Evolutionary conservation across 2,888 invertebrate genomes (phyloP).

Genomic region (Yponomeuta sedellus): DNA sequence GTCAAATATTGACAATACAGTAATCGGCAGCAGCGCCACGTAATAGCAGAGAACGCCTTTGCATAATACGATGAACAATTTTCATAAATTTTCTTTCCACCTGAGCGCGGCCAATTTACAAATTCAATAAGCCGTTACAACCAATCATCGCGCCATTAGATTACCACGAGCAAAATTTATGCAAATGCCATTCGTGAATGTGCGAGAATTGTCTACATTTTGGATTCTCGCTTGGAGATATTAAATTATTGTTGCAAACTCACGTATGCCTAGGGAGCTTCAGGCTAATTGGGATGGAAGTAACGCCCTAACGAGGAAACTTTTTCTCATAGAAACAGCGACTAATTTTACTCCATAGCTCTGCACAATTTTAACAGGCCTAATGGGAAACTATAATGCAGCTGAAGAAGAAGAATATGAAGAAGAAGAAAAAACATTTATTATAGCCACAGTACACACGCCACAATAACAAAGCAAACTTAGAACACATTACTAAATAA

Average conservation of each 20-base stretch:
- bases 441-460: too few relatives aligned
- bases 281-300: not conserved
- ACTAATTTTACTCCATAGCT: too few relatives aligned
- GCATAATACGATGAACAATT: not conserved
- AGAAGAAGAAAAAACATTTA: too few relatives aligned
- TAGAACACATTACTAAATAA: too few relatives aligned
- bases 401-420: too few relatives aligned
- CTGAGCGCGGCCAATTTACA: not conserved
- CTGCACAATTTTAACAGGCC: too few relatives aligned
- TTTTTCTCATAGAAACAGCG: not conserved
- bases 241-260: conserved; percentile 2
- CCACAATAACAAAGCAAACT: too few relatives aligned
- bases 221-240: not conserved
- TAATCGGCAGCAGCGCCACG: not conserved
- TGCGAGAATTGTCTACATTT: not conserved
- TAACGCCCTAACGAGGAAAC: not conserved
- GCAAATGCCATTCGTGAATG: not conserved
- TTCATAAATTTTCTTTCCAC: not conserved
- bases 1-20: too few relatives aligned
- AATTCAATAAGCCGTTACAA: conserved; percentile 2
- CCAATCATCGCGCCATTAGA: conserved; percentile 5
- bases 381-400: too few relatives aligned
- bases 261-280: not conserved
- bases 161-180: conserved; percentile 1
- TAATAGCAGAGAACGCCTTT: not conserved